Base-by-base conservation (phyloP, 2,888 invertebrate species). In the Magallana nippona region DNA sequence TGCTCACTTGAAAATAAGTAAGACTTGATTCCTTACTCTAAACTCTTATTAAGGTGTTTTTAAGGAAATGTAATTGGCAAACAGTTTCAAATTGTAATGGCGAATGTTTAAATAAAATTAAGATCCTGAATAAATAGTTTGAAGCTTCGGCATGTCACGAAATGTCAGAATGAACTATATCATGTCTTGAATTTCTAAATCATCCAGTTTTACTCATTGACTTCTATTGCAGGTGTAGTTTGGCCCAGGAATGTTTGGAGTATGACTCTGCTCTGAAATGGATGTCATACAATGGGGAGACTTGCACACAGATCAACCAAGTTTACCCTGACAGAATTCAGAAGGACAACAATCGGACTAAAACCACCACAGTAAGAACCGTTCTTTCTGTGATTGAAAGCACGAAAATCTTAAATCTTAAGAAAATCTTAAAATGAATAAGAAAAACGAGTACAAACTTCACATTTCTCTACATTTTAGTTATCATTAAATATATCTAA, bases 231-330 rank as follows among this genome's bases (percentile, higher is more conserved):
- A 96, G 96, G 92, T 99, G 99, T 95, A 98, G 97, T 91, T 95
- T 98, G 85, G 96, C 97, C 88, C 97, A 97, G 82, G 97, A 97
- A 93, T 99, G 99, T 94, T 97, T 97, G 93, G 97, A 94, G 92
- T 97, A 98, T 89, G 97, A 97, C 78, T 97, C 97, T 94, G 97
- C 97, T 1, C 95, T 98, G 78, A 97, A 98, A 94, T 99, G 99
- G 99, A 97, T 99, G 92, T 97, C 98, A 82, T 99, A 98, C 95
- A 98, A 97, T 93, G 98, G 98, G 93, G 98, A 98, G 19, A 96
- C 98, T 92, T 99, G 99, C 94, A 98, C 98, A 27, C 97, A 97
- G 84, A 98, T 99, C 91, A 98, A 98, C 55, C 96, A 96, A 93
- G 98, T 99, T 84, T 96, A 96, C 88, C 98, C 98, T 44, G 96